A percentile compares a stretch with the other conserved stretches of the same genome.
Conservation (phyloP, 2,797 vertebrate genomes). For the Pterois miles region DNA sequence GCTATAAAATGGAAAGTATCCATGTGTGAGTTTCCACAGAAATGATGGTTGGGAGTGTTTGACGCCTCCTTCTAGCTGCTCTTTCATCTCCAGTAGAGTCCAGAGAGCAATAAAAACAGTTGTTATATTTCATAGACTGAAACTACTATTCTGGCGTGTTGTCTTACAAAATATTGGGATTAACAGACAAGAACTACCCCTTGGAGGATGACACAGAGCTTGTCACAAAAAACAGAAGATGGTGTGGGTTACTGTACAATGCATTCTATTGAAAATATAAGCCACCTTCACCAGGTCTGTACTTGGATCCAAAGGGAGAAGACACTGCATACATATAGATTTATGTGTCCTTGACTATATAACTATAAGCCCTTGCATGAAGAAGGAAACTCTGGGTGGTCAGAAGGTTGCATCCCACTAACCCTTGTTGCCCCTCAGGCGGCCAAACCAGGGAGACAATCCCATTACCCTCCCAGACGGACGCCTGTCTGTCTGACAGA, state of each 20-base stretch:
- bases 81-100: conserved; percentile 33
- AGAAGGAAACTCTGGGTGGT: conserved; percentile 65
- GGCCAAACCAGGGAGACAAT: conserved; percentile 77
- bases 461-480: conserved; percentile 80
- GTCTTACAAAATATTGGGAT: conserved; percentile 18
- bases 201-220: not conserved
- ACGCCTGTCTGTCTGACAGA: conserved; percentile 58
- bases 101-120: conserved; percentile 25
- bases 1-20: conserved; percentile 49
- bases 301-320: conserved; percentile 3
- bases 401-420: conserved; percentile 82
- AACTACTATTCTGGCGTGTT: conserved; percentile 7
- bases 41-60: conserved; percentile 21
- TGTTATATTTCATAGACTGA: conserved; percentile 17
- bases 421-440: conserved; percentile 66
- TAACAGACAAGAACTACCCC: not conserved
- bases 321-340: conserved; percentile 21
- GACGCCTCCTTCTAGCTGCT: conserved; percentile 6
- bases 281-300: conserved; percentile 14
- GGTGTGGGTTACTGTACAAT: conserved; percentile 17
- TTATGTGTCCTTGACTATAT: conserved; percentile 71
- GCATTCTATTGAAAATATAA: conserved; percentile 14
- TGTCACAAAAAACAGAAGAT: conserved; percentile 2
- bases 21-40: conserved; percentile 36
- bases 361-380: conserved; percentile 49